Conservation (phyloP, 2,113 vertebrate species). For the Potamarius usumacintae region DNA sequence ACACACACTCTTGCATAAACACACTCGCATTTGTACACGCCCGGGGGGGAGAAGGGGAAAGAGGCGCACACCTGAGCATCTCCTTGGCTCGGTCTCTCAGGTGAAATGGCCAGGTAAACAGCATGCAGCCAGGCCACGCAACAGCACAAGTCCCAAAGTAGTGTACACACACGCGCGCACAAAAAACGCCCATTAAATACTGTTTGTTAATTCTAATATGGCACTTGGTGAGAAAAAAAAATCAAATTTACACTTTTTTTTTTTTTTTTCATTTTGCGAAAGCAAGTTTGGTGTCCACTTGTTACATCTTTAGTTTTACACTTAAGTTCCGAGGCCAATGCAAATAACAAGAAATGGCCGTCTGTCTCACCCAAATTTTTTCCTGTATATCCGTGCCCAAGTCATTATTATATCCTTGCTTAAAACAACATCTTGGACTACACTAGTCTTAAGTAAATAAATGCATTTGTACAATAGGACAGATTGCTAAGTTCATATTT, state of each 20-base stretch:
- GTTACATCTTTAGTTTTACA: background rate
- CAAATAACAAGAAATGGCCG: background rate
- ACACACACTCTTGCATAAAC: constrained; percentile 34
- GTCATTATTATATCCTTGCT: background rate
- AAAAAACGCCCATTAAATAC: background rate
- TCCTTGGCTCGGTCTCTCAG: constrained; percentile 74
- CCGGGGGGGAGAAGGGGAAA: constrained; percentile 10
- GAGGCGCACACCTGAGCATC: constrained; percentile 66
- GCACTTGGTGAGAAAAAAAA: background rate
- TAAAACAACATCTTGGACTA: background rate
- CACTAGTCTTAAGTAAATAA: background rate
- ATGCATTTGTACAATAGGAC: background rate
- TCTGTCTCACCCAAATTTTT: background rate
- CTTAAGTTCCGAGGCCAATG: background rate
- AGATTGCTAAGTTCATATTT: background rate
- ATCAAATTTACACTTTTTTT: background rate
- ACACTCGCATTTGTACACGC: constrained; percentile 17
- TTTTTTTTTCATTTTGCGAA: background rate
- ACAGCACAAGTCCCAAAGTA: constrained; percentile 39
- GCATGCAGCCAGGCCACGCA: constrained; percentile 51
- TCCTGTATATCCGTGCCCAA: background rate
- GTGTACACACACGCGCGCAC: background rate
- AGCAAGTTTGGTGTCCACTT: background rate
- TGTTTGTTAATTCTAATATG: background rate
- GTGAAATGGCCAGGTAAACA: constrained; percentile 78